A percentile compares a stretch with the other conserved stretches of the same genome.
These are phyloP conservation scores for Muscicapa striata DNA, from an alignment of 2,797 vertebrate genomes.

Conservation along the genomic window DNA sequence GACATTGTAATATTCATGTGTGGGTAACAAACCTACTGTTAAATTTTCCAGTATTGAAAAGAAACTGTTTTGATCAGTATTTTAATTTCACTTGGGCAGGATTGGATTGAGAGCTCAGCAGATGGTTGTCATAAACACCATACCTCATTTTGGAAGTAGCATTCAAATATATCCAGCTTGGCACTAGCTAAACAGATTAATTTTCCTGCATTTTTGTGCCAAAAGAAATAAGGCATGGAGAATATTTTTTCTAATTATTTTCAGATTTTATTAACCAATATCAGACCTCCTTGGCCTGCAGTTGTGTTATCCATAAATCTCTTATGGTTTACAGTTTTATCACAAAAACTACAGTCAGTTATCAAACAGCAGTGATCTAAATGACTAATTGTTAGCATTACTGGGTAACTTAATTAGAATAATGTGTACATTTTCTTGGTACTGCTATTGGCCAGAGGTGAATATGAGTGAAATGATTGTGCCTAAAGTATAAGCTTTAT, in stretches of 20 bases:
- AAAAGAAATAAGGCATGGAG: conserved; percentile 60
- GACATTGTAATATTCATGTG: background rate
- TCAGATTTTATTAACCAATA: conserved; percentile 63
- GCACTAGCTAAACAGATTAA: conserved; percentile 25
- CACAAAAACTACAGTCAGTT: background rate
- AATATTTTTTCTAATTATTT: conserved; percentile 69
- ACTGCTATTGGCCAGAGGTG: background rate
- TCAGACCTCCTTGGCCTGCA: conserved; percentile 44
- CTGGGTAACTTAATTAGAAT: background rate
- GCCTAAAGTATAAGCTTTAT: background rate
- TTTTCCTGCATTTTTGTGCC: conserved; percentile 68
- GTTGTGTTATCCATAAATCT: conserved; percentile 21
- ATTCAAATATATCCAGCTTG: conserved; percentile 63
- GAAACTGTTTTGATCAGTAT: conserved; percentile 65
- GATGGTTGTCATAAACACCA: conserved; percentile 69
- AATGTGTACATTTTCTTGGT: background rate
- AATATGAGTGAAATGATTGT: background rate
- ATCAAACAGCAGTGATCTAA: background rate
- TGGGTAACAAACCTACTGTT: conserved; percentile 32
- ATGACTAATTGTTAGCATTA: background rate
- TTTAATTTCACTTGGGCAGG: conserved; percentile 61
- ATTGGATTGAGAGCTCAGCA: conserved; percentile 60
- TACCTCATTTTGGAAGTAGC: conserved; percentile 56
- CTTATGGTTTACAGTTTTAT: conserved; percentile 15
- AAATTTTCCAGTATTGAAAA: conserved; percentile 46